Conservation (phyloP, 2,797 vertebrate species). For the Salarias fasciatus region DNA sequence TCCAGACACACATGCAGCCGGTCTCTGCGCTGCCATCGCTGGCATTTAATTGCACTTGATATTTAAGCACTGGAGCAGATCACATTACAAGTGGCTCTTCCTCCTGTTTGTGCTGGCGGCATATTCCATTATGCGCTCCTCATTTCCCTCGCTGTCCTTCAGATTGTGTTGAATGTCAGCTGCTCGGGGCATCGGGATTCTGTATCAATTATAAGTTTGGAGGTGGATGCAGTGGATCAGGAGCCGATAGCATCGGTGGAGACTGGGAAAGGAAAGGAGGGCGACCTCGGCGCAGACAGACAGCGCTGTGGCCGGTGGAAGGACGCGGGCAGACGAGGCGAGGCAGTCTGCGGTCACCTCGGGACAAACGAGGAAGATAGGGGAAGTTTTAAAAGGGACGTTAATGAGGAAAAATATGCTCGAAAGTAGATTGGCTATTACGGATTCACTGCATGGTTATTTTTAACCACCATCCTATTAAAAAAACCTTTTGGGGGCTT, state of each 20-base stretch:
- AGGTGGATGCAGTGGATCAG: slow-evolving; percentile 82
- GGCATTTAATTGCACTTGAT: slow-evolving; percentile 80
- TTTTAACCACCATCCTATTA: too few relatives aligned
- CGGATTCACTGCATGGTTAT: too few relatives aligned
- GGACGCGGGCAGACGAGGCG: slow-evolving; percentile 61
- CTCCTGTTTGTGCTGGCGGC: slow-evolving; percentile 69
- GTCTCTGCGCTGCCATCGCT: slow-evolving; percentile 19
- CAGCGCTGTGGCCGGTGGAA: slow-evolving; percentile 19
- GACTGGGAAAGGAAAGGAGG: slow-evolving; percentile 62
- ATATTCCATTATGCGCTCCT: slow-evolving; percentile 68
- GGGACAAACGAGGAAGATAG: slow-evolving; percentile 30
- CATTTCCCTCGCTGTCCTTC: slow-evolving; percentile 81
- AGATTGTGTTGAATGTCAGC: slow-evolving; percentile 84
- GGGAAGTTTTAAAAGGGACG: slow-evolving; percentile 3
- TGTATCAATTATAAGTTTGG: slow-evolving; percentile 85
- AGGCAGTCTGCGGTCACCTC: too few relatives aligned
- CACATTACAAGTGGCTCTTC: slow-evolving; percentile 71
- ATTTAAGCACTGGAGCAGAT: slow-evolving; percentile 70
- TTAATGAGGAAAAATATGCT: slow-evolving; percentile 26
- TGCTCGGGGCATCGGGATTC: slow-evolving; percentile 75
- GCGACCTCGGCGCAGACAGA: slow-evolving; percentile 18
- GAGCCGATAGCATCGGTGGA: slow-evolving; percentile 84
- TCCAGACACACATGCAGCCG: slow-evolving; percentile 43
- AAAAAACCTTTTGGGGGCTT: too few relatives aligned
- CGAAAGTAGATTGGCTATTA: too few relatives aligned